phyloP scores from a whole-genome alignment of 2,888 invertebrate genomes.

The Rhingia campestris region DNA sequence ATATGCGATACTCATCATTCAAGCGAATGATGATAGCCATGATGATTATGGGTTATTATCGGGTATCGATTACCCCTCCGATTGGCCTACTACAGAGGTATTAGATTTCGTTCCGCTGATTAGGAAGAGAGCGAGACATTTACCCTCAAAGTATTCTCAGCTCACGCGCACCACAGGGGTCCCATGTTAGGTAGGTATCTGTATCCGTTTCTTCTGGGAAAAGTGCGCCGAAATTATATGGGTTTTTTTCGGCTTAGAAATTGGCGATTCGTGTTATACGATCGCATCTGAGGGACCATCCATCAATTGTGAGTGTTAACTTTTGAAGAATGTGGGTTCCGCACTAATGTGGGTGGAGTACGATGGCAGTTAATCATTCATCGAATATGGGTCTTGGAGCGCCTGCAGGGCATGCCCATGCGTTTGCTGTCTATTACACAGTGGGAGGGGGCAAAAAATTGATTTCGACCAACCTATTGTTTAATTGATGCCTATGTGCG shows the following conservation, averaged over 20 bases:
- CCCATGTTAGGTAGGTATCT: constrained; percentile 16
- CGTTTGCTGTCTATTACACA: neutral
- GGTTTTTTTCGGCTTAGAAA: constrained; percentile 49
- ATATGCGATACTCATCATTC: constrained; percentile 54
- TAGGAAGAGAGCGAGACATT: constrained; percentile 4
- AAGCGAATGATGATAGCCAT: constrained; percentile 57
- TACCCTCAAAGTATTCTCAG: neutral
- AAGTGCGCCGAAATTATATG: constrained; percentile 35
- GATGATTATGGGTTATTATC: constrained; percentile 66
- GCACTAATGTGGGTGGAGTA: constrained; percentile 30
- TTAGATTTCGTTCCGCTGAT: constrained; percentile 34
- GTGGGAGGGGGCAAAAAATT: neutral
- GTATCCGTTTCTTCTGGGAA: constrained; percentile 48
- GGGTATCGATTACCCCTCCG: constrained; percentile 63
- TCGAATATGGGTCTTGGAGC: constrained; percentile 39
- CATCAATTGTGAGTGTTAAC: constrained; percentile 65
- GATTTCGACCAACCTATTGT: constrained; percentile 4
- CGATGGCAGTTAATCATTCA: constrained; percentile 35
- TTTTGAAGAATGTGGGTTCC: constrained; percentile 57
- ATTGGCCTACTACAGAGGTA: constrained; percentile 44
- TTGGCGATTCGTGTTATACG: constrained; percentile 65
- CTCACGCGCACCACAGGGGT: constrained; percentile 58
- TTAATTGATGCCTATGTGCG: constrained; percentile 57
- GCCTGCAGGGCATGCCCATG: neutral
- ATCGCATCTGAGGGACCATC: constrained; percentile 47